Evolutionary conservation across 2,797 vertebrate species (phyloP).

Genomic region (Cyclopterus lumpus): DNA sequence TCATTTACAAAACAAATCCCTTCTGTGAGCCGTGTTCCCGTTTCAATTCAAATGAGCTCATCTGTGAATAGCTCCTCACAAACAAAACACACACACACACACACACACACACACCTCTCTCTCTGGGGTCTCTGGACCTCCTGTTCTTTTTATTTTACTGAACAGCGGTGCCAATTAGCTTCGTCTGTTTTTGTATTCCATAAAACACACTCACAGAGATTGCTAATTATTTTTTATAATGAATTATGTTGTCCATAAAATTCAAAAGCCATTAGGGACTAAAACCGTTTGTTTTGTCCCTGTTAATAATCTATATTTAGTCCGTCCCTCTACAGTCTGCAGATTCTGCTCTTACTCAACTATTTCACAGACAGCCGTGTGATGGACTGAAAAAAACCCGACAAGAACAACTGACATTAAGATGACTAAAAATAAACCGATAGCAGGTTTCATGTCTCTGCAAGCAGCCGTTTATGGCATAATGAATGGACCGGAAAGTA

Average conservation of each 20-base stretch:
- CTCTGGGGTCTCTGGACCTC: constrained; percentile 12
- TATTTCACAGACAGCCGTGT: background rate
- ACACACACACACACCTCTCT: constrained; percentile 7
- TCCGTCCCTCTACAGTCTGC: background rate
- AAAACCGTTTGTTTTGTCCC: background rate
- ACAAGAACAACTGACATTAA: background rate
- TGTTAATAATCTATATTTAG: background rate
- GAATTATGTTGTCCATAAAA: constrained; percentile 10
- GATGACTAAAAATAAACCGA: constrained; percentile 16
- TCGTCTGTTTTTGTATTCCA: constrained; percentile 18
- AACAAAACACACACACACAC: constrained; percentile 42
- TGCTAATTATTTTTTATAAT: background rate
- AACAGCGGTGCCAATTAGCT: constrained; percentile 17
- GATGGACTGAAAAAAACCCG: constrained; percentile 14
- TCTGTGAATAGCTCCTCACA: constrained; percentile 47
- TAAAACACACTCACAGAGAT: background rate
- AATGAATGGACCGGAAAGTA: background rate
- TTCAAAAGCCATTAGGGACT: background rate
- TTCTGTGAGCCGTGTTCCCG: constrained; percentile 29
- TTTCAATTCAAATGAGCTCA: constrained; percentile 67
- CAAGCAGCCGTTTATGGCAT: background rate
- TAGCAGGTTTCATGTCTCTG: background rate
- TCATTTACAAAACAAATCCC: constrained; percentile 77
- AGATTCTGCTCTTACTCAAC: background rate
- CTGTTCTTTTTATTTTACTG: constrained; percentile 30